These are phyloP conservation scores for Leptopilina drosophilae DNA, from an alignment of 2,888 invertebrate genomes.

Conservation along the genomic window DNA sequence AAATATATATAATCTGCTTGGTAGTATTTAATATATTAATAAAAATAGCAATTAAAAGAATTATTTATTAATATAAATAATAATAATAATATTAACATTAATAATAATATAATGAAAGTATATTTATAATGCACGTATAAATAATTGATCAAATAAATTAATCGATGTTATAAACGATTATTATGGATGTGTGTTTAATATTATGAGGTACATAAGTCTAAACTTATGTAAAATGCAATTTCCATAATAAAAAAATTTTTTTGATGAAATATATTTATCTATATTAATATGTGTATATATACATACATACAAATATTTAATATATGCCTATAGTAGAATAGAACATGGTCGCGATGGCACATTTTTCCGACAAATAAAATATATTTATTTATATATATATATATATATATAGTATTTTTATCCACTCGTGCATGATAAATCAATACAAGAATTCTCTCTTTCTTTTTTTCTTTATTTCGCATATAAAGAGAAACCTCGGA, in stretches of 20 bases:
- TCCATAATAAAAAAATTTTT: background rate
- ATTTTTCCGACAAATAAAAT: constrained; percentile 10
- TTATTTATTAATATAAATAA: too few relatives aligned
- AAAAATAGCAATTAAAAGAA: too few relatives aligned
- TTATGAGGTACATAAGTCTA: constrained; percentile 17
- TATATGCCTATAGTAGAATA: constrained; percentile 27
- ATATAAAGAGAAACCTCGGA: background rate
- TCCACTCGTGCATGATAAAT: constrained; percentile 14
- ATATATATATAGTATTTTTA: background rate
- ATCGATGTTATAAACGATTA: constrained; percentile 17
- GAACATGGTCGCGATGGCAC: constrained; percentile 5
- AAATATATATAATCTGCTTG: constrained; percentile 8
- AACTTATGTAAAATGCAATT: background rate
- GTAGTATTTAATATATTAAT: constrained; percentile 18
- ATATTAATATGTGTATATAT: constrained; percentile 9
- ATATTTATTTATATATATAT: background rate
- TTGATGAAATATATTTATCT: background rate
- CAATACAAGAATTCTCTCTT: constrained; percentile 24
- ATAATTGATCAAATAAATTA: constrained; percentile 33
- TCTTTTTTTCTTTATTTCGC: background rate
- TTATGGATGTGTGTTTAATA: constrained; percentile 17
- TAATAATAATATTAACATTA: background rate
- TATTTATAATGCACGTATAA: constrained; percentile 11
- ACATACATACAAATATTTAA: background rate
- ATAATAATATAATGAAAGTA: constrained; percentile 10